These are phyloP conservation scores for Siniperca chuatsi DNA, from an alignment of 2,113 vertebrate genomes.

Conservation along the genomic window DNA sequence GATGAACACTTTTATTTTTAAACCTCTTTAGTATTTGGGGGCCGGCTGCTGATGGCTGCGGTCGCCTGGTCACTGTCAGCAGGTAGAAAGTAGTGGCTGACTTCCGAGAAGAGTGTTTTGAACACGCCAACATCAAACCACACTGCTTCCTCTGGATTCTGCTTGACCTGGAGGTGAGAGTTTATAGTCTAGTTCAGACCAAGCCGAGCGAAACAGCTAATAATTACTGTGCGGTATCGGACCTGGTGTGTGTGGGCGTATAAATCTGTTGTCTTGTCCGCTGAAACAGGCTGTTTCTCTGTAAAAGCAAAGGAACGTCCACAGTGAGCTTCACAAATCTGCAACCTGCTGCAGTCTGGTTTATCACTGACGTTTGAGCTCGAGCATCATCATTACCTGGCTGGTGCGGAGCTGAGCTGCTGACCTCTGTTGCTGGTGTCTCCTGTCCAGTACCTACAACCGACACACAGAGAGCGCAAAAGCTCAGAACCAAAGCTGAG, in stretches of 20 bases:
- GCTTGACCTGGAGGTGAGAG: slow-evolving; percentile 2
- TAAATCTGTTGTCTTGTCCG: slow-evolving; percentile 13
- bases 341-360: neutral
- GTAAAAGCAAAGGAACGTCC: neutral
- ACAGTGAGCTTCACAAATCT: neutral
- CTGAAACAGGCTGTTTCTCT: slow-evolving; percentile 6
- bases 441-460: slow-evolving; percentile 43
- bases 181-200: neutral
- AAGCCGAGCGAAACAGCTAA: neutral
- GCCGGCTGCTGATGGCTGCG: slow-evolving; percentile 21
- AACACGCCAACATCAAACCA: slow-evolving; percentile 98
- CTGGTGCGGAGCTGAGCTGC: slow-evolving; percentile 40
- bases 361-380: neutral
- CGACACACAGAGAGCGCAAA: neutral
- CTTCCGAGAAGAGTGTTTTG: slow-evolving; percentile 90
- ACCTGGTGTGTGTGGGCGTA: slow-evolving; percentile 54
- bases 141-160: slow-evolving; percentile 44
- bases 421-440: neutral
- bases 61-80: slow-evolving; percentile 79
- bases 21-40: slow-evolving; percentile 68
- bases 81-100: slow-evolving; percentile 92
- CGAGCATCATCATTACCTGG: slow-evolving; percentile 40
- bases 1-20: neutral
- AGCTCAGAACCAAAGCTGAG: neutral
- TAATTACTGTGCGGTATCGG: neutral